Percentiles rank a stretch among this genome's conserved stretches.
Evolutionary conservation across 1,140 invertebrate species (phyloP).

Genomic region (Physella acuta): DNA sequence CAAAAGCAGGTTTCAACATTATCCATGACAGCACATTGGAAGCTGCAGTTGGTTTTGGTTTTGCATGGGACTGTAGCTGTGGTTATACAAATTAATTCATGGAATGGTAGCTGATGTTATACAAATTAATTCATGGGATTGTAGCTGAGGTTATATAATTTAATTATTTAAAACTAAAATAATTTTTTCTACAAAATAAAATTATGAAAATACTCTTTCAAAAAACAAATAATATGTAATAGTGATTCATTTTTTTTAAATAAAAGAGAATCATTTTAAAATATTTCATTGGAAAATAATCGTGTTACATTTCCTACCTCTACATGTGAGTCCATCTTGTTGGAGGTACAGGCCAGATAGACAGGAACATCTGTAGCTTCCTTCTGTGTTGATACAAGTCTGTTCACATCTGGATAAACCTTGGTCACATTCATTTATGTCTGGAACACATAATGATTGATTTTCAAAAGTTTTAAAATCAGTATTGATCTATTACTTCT

Average conservation of each 20-base stretch:
- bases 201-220: no score
- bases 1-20: neutral
- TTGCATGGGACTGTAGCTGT: neutral
- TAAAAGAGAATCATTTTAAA: no score
- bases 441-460: no score
- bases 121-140: neutral
- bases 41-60: neutral
- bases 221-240: no score
- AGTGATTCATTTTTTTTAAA: no score
- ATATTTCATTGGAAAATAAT: no score
- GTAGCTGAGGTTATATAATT: no score
- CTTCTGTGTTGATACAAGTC: neutral
- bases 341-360: neutral
- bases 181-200: no score
- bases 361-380: slow-evolving; percentile 5
- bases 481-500: no score
- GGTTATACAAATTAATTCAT: no score
- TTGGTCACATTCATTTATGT: neutral
- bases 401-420: neutral
- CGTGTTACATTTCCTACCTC: neutral
- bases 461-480: no score
- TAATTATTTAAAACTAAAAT: no score
- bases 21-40: neutral
- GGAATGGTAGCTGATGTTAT: neutral
- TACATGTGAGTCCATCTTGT: neutral